Conservation (phyloP, 2,797 vertebrate genomes). For the Lagorchestes hirsutus region DNA sequence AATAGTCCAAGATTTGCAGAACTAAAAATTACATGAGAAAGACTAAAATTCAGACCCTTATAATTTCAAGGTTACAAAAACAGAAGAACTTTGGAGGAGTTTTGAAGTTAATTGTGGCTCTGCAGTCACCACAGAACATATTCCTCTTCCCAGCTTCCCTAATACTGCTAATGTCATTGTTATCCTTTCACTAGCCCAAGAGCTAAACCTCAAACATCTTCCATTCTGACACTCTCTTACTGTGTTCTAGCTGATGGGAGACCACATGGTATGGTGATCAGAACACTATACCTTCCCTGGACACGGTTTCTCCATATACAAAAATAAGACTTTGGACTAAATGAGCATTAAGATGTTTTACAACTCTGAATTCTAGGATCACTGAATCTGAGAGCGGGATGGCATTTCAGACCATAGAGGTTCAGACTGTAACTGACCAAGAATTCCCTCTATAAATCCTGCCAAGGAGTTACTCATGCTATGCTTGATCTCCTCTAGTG, state of each 20-base stretch:
- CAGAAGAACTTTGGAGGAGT: neutral
- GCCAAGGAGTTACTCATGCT: neutral
- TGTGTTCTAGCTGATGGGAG: neutral
- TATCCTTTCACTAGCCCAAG: neutral
- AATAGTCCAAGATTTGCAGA: neutral
- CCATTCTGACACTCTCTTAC: neutral
- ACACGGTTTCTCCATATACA: neutral
- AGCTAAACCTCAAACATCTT: neutral
- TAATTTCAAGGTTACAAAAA: neutral
- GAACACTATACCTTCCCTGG: neutral
- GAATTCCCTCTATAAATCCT: neutral
- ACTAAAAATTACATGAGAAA: slow-evolving; percentile 47
- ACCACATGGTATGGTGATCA: neutral
- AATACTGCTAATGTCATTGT: neutral
- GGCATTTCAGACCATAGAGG: neutral
- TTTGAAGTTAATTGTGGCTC: neutral
- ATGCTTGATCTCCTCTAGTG: neutral
- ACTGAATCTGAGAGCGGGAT: neutral
- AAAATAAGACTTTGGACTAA: neutral
- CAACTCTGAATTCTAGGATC: neutral
- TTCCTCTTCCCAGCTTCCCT: neutral
- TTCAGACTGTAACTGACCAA: neutral
- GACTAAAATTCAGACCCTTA: neutral
- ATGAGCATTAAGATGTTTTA: neutral
- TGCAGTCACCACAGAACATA: neutral